Evolutionary conservation across 2,888 invertebrate species (phyloP).

Genomic region (Coelinius sp.): DNA sequence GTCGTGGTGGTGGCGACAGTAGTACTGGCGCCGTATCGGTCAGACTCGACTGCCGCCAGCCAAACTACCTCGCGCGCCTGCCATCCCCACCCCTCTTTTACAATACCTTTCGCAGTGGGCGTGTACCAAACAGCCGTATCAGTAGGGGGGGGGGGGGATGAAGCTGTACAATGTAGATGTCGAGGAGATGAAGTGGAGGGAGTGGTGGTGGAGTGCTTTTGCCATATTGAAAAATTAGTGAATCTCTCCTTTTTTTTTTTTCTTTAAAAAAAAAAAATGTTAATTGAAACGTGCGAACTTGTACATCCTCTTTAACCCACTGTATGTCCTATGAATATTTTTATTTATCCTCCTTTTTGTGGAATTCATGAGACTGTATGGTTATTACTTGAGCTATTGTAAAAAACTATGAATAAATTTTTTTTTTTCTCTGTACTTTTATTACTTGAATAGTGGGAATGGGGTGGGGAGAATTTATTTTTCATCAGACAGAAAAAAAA

Average conservation of each 20-base stretch:
- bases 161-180: conserved; percentile 16
- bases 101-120: conserved; percentile 56
- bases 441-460: too few relatives aligned
- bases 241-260: neutral
- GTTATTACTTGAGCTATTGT: neutral
- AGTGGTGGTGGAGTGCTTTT: conserved; percentile 39
- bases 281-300: conserved; percentile 14
- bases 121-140: conserved; percentile 52
- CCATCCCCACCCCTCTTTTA: conserved; percentile 43
- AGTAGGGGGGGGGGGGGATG: conserved; percentile 20
- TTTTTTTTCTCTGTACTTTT: neutral
- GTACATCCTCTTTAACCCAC: neutral
- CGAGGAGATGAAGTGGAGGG: conserved; percentile 28
- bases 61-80: conserved; percentile 56
- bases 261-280: neutral
- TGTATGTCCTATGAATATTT: neutral
- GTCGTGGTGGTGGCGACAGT: conserved; percentile 69
- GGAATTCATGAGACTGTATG: neutral
- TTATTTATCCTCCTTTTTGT: neutral
- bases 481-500: too few relatives aligned
- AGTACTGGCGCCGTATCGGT: conserved; percentile 68
- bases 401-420: neutral
- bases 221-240: neutral
- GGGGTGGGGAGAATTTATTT: neutral
- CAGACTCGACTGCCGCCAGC: conserved; percentile 64